Conservation (phyloP, 1,140 invertebrate genomes). For the Heliconius himera region DNA sequence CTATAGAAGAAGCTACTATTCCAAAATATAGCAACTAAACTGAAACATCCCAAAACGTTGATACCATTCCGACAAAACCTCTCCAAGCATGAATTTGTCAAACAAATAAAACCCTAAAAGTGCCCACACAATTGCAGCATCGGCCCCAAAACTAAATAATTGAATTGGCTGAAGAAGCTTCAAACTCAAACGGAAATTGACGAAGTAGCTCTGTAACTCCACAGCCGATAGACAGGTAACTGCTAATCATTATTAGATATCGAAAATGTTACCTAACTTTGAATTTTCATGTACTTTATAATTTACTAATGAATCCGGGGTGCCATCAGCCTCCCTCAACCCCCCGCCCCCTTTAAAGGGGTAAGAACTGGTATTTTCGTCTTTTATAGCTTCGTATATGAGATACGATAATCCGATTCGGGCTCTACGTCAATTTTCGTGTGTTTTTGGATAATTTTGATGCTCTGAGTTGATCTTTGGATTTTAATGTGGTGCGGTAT, state of each 20-base stretch:
- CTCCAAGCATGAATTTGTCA: conserved; percentile 55
- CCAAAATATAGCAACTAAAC: too few species aligned
- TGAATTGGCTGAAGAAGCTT: conserved; percentile 65
- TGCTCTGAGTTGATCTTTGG: conserved; percentile 59
- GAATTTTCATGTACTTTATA: conserved; percentile 81
- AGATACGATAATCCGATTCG: conserved; percentile 77
- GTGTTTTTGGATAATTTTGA: conserved; percentile 65
- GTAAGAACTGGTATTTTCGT: conserved; percentile 77
- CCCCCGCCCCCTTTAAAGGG: conserved; percentile 55
- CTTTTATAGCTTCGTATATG: conserved; percentile 67
- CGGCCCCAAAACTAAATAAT: conserved; percentile 77
- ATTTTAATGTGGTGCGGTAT: conserved; percentile 45
- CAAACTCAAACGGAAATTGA: conserved; percentile 72
- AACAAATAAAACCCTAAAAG: conserved; percentile 59
- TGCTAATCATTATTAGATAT: conserved; percentile 82
- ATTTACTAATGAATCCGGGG: conserved; percentile 82
- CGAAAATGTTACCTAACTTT: conserved; percentile 81
- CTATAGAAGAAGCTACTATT: too few species aligned
- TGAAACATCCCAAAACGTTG: background rate
- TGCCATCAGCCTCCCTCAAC: conserved; percentile 68
- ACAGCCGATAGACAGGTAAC: conserved; percentile 74
- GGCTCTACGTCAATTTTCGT: conserved; percentile 73
- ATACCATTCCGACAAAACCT: conserved; percentile 27
- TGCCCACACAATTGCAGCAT: conserved; percentile 48
- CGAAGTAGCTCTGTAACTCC: conserved; percentile 60